Evolutionary conservation across 2,797 vertebrate species (phyloP).

Genomic region (Dallia pectoralis): DNA sequence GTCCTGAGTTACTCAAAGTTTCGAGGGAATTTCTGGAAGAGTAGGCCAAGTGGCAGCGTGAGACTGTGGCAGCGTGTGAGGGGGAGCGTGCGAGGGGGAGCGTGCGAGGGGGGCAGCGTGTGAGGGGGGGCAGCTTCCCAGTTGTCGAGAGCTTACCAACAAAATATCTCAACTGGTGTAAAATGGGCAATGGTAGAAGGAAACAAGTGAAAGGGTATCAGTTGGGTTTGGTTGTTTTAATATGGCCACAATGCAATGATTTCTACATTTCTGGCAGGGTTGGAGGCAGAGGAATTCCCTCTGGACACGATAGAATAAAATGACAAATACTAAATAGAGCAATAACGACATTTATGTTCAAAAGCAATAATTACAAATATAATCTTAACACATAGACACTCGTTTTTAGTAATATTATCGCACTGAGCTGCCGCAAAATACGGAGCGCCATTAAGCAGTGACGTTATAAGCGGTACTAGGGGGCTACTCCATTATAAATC

Average conservation of each 20-base stretch:
- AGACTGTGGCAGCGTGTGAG: too few relatives aligned
- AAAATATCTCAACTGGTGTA: neutral
- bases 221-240: too few relatives aligned
- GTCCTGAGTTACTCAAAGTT: slow-evolving; percentile 26
- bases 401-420: neutral
- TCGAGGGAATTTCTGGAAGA: neutral
- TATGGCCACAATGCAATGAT: too few relatives aligned
- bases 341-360: neutral
- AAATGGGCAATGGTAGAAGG: neutral
- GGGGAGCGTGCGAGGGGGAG: too few relatives aligned
- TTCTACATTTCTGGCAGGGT: too few relatives aligned
- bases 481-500: neutral
- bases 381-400: neutral
- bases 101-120: too few relatives aligned
- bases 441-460: neutral
- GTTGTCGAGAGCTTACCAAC: neutral
- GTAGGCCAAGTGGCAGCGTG: neutral
- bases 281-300: neutral
- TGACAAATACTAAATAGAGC: neutral
- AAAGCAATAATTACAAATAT: neutral
- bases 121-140: too few relatives aligned
- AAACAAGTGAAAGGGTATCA: too few relatives aligned
- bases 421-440: neutral
- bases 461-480: neutral
- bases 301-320: neutral